Percentiles rank a stretch among this genome's conserved stretches.
Evolutionary conservation across 2,797 vertebrate genomes (phyloP).

Genomic region (Lithobates pipiens): DNA sequence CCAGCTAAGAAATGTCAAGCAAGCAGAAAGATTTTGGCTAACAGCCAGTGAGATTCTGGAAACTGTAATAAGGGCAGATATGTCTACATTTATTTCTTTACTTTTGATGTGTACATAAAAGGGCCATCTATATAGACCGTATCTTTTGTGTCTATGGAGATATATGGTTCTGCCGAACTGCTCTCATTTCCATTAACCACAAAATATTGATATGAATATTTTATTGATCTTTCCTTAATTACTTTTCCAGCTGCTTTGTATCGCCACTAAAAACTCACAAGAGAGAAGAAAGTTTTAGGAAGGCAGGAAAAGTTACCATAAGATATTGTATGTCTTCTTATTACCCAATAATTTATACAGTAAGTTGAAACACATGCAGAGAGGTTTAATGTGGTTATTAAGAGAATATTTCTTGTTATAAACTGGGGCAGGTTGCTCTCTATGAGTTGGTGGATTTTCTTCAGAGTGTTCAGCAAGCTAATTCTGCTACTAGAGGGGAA

Average conservation of each 20-base stretch:
- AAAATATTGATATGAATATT: not conserved
- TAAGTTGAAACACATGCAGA: conserved; percentile 26
- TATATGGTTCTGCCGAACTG: not conserved
- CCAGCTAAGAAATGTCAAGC: too few relatives aligned
- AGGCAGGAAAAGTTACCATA: not conserved
- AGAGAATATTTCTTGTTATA: conserved; percentile 18
- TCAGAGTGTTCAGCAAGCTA: not conserved
- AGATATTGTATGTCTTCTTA: not conserved
- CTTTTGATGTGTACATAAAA: conserved; percentile 17
- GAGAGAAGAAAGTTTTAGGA: conserved; percentile 7
- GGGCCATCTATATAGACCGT: not conserved
- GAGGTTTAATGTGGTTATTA: conserved; percentile 9
- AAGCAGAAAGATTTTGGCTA: too few relatives aligned
- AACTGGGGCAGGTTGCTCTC: conserved; percentile 1
- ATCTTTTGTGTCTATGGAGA: not conserved
- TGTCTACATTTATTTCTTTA: too few relatives aligned
- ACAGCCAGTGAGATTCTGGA: too few relatives aligned
- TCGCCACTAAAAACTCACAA: not conserved
- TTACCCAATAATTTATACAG: conserved; percentile 17
- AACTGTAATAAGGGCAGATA: too few relatives aligned
- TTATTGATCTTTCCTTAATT: conserved; percentile 40
- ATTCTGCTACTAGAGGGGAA: not conserved
- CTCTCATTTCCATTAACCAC: not conserved
- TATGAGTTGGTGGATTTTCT: not conserved
- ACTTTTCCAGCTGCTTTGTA: conserved; percentile 36